Conservation (phyloP, 2,113 vertebrate genomes). For the Muntiacus reevesi region DNA sequence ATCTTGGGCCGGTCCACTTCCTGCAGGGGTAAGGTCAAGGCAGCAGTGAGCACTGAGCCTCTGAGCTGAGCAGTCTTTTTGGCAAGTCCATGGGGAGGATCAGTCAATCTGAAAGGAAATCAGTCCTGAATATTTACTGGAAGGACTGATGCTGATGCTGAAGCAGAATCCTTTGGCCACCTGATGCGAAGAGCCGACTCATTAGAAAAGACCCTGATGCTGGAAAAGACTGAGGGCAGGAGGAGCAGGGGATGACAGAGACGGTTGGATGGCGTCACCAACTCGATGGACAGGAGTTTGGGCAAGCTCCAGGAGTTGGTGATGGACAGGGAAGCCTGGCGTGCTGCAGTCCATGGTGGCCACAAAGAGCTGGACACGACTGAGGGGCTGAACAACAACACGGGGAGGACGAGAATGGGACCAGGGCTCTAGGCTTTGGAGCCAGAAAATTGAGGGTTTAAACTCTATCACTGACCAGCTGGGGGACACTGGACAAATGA, state of each 20-base stretch:
- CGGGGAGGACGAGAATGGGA: neutral
- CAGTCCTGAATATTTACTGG: neutral
- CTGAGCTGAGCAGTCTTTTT: neutral
- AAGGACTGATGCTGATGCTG: neutral
- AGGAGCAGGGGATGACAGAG: neutral
- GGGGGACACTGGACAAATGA: neutral
- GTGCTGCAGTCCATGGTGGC: neutral
- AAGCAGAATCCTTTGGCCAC: neutral
- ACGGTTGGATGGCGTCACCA: neutral
- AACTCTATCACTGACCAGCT: neutral
- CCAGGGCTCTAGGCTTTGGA: neutral
- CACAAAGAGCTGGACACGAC: neutral
- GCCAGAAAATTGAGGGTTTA: neutral
- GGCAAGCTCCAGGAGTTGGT: neutral
- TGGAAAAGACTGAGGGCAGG: neutral
- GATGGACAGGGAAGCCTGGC: neutral
- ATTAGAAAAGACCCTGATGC: neutral
- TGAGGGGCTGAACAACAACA: neutral
- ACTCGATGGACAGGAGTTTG: neutral
- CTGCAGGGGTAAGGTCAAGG: neutral
- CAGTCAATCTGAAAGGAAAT: neutral
- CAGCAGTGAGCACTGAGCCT: neutral
- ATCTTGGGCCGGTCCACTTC: neutral
- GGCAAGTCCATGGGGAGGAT: neutral
- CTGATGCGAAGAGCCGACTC: neutral